Evolutionary conservation across 2,888 invertebrate genomes (phyloP), one percentile per base, ranked within the genome.

Genomic region (Eustalomyia histrio): DNA sequence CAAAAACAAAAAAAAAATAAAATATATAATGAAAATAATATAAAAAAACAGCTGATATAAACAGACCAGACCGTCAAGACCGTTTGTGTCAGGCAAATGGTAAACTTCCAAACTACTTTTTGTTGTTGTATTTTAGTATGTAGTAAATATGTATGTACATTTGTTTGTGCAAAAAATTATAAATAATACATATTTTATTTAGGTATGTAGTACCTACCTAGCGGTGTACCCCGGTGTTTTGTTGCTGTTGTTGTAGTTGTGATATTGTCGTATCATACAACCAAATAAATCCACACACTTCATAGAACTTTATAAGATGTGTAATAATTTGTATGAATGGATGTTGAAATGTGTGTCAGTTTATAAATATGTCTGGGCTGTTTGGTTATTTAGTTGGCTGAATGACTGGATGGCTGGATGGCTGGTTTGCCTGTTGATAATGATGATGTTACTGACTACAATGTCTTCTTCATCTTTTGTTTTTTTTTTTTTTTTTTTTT

Each of bases 11-110:
- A 39, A 29, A 17, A 68, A 43, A 17, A 68, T 29, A 21, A 67
- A 43, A 43, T 21, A 68, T 29, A 21, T 55, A 43, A 43, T 21
- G 21, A 64, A 17, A 47, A 43, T 12, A 33, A 29, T 17, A 52
- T 35, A 60, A 53, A 47, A 64, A 75, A 75, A 68, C 75, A 75
- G 68, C 68, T 75, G 75, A 75, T 75, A 47, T 75, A 68, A 75
- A 75, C 61, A 64, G 63, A 67, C 65, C 61, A 64, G 63, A 67
- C 65, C 65, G 35, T 65, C 53, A 65, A 75, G 52, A 60, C 50
- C 58, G 39, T 53, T 33, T 67, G 57, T 52, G 33, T 12, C 65
- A 52, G 68, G 14, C 50, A 60, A 39, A 14, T 60, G 14, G 58
- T 3, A 33, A 16, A 57, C 16, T 16, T 57, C 29, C 16, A 16